These are phyloP conservation scores for Conger conger DNA, from an alignment of 2,113 vertebrate species.

Conservation along the genomic window DNA sequence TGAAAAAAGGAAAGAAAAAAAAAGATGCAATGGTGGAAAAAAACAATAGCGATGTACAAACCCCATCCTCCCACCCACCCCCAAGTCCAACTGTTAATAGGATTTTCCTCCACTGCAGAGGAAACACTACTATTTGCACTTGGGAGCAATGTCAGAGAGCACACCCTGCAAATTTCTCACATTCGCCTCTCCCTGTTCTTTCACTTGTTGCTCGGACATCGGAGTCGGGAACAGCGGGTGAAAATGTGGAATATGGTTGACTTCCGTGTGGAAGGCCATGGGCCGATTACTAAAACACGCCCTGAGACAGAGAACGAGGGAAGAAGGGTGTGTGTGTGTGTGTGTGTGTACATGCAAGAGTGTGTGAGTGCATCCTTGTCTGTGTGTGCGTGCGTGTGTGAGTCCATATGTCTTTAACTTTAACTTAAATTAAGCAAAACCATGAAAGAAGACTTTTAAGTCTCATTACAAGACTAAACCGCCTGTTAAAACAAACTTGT, in stretches of 20 bases:
- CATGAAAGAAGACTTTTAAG: too few species aligned
- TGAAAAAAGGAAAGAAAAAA: conserved; percentile 34
- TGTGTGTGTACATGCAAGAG: neutral
- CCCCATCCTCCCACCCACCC: conserved; percentile 13
- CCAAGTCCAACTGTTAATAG: conserved; percentile 53
- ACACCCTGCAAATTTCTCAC: neutral
- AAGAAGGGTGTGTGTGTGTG: neutral
- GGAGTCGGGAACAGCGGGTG: neutral
- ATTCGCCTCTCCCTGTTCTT: neutral
- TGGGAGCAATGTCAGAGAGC: conserved; percentile 46
- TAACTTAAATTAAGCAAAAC: too few species aligned
- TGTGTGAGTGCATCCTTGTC: too few species aligned
- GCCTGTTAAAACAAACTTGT: too few species aligned
- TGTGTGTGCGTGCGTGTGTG: too few species aligned
- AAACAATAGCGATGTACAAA: conserved; percentile 54
- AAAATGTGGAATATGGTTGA: neutral
- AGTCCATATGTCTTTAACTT: too few species aligned
- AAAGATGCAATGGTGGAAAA: conserved; percentile 38
- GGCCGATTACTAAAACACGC: neutral
- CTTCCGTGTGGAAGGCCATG: neutral
- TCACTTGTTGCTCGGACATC: conserved; percentile 3
- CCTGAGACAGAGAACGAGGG: neutral
- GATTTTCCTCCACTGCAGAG: conserved; percentile 53
- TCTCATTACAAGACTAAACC: too few species aligned
- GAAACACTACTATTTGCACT: conserved; percentile 60